A percentile compares a stretch with the other conserved stretches of the same genome.
Conservation (phyloP, 2,797 vertebrate species). For the Masticophis lateralis region DNA sequence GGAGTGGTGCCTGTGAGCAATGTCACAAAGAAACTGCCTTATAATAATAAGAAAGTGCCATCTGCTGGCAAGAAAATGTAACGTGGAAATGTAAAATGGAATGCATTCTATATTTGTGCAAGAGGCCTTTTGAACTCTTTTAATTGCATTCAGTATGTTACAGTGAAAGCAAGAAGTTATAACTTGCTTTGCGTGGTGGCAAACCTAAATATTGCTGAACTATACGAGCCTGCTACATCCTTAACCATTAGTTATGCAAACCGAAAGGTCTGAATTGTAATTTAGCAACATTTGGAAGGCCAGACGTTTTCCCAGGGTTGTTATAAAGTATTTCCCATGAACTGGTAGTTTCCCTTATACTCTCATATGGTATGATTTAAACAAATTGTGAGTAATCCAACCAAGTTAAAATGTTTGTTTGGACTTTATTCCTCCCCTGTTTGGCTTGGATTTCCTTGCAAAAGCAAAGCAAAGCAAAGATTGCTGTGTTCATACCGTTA, state of each 20-base stretch:
- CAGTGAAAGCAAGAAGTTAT: neutral
- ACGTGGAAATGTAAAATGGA: neutral
- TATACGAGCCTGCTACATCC: neutral
- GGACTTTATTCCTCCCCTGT: neutral
- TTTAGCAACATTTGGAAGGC: neutral
- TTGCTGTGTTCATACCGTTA: neutral
- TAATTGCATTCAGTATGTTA: slow-evolving; percentile 43
- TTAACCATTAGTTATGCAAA: neutral
- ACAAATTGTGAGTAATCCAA: neutral
- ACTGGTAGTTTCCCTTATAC: neutral
- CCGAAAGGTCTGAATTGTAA: neutral
- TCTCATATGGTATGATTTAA: neutral
- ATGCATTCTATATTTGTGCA: neutral
- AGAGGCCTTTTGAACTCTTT: slow-evolving; percentile 21
- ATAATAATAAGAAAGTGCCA: slow-evolving; percentile 68
- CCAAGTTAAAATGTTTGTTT: neutral
- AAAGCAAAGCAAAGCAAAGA: neutral
- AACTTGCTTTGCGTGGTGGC: neutral
- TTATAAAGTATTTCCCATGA: neutral
- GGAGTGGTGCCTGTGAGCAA: neutral
- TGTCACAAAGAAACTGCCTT: slow-evolving; percentile 42
- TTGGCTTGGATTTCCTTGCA: neutral
- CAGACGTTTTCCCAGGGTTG: neutral
- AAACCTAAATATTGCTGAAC: neutral
- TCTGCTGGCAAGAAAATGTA: slow-evolving; percentile 65